Conservation (phyloP, 1,140 invertebrate species). For the Temnothorax nylanderi region DNA sequence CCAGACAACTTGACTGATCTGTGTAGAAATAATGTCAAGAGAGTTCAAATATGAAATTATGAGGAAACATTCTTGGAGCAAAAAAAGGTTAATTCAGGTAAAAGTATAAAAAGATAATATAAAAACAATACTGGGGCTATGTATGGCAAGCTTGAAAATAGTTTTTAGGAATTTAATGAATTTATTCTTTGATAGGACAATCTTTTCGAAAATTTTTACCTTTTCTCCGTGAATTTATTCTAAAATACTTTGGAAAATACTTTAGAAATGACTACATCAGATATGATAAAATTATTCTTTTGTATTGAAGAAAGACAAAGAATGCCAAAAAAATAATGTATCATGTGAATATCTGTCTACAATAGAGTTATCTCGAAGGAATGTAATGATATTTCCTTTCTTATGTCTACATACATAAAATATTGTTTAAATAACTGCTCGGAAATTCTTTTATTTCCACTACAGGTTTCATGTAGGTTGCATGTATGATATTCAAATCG, state of each 20-base stretch:
- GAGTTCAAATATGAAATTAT: neutral
- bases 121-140: neutral
- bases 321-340: neutral
- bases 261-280: neutral
- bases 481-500: neutral
- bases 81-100: neutral
- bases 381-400: neutral
- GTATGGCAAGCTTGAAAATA: neutral
- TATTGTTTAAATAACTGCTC: neutral
- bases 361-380: neutral
- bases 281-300: neutral
- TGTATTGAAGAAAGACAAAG: neutral
- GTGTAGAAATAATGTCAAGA: neutral
- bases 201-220: neutral
- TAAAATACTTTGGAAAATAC: neutral
- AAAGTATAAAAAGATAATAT: neutral
- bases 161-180: neutral
- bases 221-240: neutral
- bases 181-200: neutral
- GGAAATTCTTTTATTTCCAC: neutral
- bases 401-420: neutral
- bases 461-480: neutral
- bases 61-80: neutral
- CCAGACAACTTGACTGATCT: neutral
- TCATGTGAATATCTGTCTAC: neutral